Base-by-base conservation (phyloP, 2,888 invertebrate species). In the Periphyllus acericola region DNA sequence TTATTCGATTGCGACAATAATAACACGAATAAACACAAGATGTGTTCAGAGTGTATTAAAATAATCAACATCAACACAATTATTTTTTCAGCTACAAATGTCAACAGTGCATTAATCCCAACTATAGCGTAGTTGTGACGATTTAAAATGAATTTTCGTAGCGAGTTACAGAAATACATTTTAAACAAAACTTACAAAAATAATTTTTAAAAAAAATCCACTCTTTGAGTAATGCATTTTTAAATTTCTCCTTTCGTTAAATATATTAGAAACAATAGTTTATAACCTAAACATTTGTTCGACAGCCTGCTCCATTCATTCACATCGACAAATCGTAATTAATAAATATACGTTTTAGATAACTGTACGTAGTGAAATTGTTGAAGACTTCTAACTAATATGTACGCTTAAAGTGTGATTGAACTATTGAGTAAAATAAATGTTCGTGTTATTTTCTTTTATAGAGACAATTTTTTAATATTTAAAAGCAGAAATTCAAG, bases 291-390 rank as follows among this genome's bases (percentile, higher is more conserved):
- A 17, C 74, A 34, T 34, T 72, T 60, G 60, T 60, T 75, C 14
- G 36, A 83, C 29, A 75, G 36, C 21, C 60, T 75, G 83, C 29
- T 83, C 75, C 36, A 40, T 74, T 40, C 29, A 75, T 74, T 83
- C 36, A 60, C 1, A 52, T 83, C 17, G 21, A 29, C 60, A 60
- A 36, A 29, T 34, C 21, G 5, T 75, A 66, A 25, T 3, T 21
- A 72, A 74, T 74, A 60, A 21, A 36, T 60, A 60, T 11, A 52
- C 36, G 40, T 74, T 75, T 60, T 36, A 21, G 36, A 29, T 40
- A 75, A 21, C 0, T 40, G 36, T 25, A 46, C 46, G 34, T 55
- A 11, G 17, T 32, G 46, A 25, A 55, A 74, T 46, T 36, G 19
- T 83, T 19, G 34, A 83, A 72, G 25, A 72, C 19, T 52, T 6